phyloP scores from a whole-genome alignment of 1,140 invertebrate genomes.

The Nebria ingens region DNA sequence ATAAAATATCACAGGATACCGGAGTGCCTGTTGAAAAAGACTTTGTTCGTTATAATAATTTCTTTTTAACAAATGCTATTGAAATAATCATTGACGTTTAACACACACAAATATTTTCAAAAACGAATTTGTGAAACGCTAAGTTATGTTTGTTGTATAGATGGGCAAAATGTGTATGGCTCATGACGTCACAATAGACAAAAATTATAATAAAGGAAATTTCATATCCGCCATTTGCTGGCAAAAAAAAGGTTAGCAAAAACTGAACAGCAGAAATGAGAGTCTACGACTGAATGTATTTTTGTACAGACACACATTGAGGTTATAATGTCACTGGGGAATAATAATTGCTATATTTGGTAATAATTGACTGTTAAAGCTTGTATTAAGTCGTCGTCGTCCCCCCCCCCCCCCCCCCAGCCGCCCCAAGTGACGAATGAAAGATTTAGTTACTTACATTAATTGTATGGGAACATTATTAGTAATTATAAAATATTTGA shows the following conservation, averaged over 20 bases:
- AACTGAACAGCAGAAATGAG: background rate
- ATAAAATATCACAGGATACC: conserved; percentile 15
- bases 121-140: too few species aligned
- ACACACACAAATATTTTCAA: background rate
- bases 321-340: background rate
- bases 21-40: conserved; percentile 22
- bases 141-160: background rate
- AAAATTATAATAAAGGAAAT: background rate
- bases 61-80: too few species aligned
- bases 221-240: conserved; percentile 4
- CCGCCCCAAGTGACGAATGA: background rate
- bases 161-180: background rate
- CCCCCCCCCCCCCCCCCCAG: too few species aligned
- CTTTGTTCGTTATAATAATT: conserved; percentile 9
- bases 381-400: too few species aligned
- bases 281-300: conserved; percentile 1
- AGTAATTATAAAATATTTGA: conserved; percentile 15
- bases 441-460: conserved; percentile 1
- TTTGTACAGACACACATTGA: background rate
- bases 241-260: background rate
- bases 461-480: conserved; percentile 4
- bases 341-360: background rate
- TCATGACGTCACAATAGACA: background rate
- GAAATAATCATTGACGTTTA: too few species aligned
- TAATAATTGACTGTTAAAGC: background rate